Conservation (phyloP, 2,113 vertebrate genomes). For the Dromas ardeola region DNA sequence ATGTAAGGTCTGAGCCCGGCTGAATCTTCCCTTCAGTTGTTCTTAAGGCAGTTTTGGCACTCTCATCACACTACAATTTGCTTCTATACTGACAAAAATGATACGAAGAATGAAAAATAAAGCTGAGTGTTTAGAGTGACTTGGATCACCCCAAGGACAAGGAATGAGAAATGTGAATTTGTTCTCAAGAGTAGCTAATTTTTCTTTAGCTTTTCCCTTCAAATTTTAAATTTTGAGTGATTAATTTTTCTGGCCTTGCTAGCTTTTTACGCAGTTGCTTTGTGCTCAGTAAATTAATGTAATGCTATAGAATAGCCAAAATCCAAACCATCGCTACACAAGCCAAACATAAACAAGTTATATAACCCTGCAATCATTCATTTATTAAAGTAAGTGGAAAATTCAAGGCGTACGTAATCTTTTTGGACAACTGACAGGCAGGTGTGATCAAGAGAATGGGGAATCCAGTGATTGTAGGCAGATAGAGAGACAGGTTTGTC, state of each 20-base stretch:
- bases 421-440: slow-evolving; percentile 64
- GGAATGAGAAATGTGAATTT: background rate
- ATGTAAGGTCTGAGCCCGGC: background rate
- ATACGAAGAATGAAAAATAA: slow-evolving; percentile 9
- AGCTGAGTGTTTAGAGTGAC: background rate
- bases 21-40: background rate
- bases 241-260: background rate
- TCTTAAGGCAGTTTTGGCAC: background rate
- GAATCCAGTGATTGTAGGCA: slow-evolving; percentile 29
- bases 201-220: background rate
- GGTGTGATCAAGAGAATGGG: slow-evolving; percentile 51
- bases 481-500: slow-evolving; percentile 56
- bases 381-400: slow-evolving; percentile 57
- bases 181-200: background rate
- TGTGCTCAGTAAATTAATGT: background rate
- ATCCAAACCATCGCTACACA: background rate
- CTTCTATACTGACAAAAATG: background rate
- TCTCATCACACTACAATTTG: background rate
- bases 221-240: background rate
- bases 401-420: slow-evolving; percentile 35
- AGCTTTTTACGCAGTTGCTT: background rate
- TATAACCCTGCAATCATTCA: slow-evolving; percentile 44
- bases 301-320: background rate
- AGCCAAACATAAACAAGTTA: slow-evolving; percentile 62
- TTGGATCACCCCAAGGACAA: background rate